Conservation (phyloP, 2,113 vertebrate species). For the Pionites leucogaster region DNA sequence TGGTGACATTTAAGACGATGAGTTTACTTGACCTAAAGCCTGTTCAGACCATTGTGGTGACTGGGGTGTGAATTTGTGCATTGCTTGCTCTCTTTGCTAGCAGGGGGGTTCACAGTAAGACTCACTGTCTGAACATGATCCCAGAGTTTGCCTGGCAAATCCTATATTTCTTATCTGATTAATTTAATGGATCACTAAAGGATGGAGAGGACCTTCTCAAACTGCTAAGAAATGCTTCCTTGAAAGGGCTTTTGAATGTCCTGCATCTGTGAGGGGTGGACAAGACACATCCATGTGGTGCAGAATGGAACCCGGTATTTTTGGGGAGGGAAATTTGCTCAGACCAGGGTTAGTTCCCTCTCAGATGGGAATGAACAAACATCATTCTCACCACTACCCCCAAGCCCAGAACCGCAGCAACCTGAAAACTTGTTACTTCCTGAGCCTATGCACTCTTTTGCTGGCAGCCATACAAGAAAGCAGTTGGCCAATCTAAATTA, state of each 20-base stretch:
- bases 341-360: neutral
- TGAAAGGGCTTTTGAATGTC: neutral
- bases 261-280: neutral
- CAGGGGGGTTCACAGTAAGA: neutral
- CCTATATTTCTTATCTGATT: neutral
- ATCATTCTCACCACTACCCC: neutral
- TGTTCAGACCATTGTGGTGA: neutral
- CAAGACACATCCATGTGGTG: neutral
- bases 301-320: neutral
- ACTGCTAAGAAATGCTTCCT: neutral
- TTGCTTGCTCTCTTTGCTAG: neutral
- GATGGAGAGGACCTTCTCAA: neutral
- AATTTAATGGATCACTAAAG: neutral
- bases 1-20: neutral
- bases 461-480: slow-evolving; percentile 3
- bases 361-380: neutral
- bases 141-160: neutral
- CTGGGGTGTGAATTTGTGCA: neutral
- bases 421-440: neutral
- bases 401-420: neutral
- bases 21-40: neutral
- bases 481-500: slow-evolving; percentile 25
- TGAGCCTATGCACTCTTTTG: neutral
- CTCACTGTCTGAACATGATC: neutral
- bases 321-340: neutral